Evolutionary conservation across 2,888 invertebrate genomes (phyloP).

Genomic region (Tribolium freemani): DNA sequence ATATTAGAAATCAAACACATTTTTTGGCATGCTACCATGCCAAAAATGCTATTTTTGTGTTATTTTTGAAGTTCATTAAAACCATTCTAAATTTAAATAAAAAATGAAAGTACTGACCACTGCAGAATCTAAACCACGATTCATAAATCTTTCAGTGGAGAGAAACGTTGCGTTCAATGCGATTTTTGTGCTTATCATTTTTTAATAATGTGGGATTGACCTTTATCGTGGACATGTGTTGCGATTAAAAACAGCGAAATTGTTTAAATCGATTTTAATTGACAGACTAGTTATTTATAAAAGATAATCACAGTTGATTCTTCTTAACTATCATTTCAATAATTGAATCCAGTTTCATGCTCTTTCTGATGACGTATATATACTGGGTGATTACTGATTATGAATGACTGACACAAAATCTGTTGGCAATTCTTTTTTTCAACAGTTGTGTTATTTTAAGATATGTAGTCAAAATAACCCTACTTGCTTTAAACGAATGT

Average conservation of each 20-base stretch:
- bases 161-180: not conserved
- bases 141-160: not conserved
- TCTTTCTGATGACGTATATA: not conserved
- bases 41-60: slow-evolving; percentile 2
- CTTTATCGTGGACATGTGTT: slow-evolving; percentile 24
- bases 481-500: too few species aligned
- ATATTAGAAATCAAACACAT: not conserved
- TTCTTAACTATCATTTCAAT: slow-evolving; percentile 18
- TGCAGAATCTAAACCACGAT: not conserved
- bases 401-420: too few species aligned
- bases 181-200: not conserved
- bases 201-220: not conserved
- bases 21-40: not conserved
- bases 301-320: slow-evolving; percentile 27
- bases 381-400: not conserved
- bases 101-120: slow-evolving; percentile 2
- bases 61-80: not conserved
- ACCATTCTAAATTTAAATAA: not conserved
- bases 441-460: too few species aligned
- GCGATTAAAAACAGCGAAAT: slow-evolving; percentile 5
- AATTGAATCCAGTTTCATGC: slow-evolving; percentile 15
- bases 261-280: slow-evolving; percentile 34
- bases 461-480: too few species aligned
- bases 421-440: too few species aligned
- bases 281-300: slow-evolving; percentile 26